These are phyloP conservation scores for Peromyscus attwateri DNA, from an alignment of 2,797 vertebrate species.

Conservation along the genomic window DNA sequence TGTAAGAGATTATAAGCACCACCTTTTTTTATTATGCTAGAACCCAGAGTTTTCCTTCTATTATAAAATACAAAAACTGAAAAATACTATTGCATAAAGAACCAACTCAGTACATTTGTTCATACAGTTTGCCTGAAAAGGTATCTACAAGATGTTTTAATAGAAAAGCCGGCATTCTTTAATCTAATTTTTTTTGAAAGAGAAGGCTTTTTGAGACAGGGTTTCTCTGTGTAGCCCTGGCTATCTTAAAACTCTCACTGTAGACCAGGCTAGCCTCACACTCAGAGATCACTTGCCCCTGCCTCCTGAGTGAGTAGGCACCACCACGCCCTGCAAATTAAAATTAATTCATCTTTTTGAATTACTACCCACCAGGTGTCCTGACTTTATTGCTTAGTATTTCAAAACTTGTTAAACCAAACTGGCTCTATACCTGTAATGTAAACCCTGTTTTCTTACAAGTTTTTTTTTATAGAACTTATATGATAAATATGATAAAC, in stretches of 20 bases:
- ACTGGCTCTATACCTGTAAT: neutral
- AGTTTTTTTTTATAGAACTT: constrained; percentile 4
- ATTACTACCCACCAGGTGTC: neutral
- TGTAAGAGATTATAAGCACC: neutral
- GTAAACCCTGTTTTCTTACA: constrained; percentile 8
- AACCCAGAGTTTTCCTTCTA: neutral
- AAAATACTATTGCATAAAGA: neutral
- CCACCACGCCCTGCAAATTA: neutral
- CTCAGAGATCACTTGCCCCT: neutral
- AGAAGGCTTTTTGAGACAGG: neutral
- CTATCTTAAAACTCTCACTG: neutral
- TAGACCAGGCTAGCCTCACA: neutral
- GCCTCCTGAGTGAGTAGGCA: neutral
- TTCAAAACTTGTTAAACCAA: neutral
- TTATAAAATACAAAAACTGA: constrained; percentile 25
- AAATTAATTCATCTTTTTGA: neutral
- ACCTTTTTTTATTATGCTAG: neutral
- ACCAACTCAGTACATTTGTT: neutral
- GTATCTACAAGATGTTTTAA: neutral
- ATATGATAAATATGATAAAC: neutral
- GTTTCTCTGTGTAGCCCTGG: neutral
- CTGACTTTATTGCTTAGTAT: neutral
- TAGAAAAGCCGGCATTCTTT: neutral
- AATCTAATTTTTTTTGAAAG: neutral
- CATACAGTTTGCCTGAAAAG: neutral